phyloP scores from a whole-genome alignment of 2,888 invertebrate species.

The Lasioglossum vierecki region DNA sequence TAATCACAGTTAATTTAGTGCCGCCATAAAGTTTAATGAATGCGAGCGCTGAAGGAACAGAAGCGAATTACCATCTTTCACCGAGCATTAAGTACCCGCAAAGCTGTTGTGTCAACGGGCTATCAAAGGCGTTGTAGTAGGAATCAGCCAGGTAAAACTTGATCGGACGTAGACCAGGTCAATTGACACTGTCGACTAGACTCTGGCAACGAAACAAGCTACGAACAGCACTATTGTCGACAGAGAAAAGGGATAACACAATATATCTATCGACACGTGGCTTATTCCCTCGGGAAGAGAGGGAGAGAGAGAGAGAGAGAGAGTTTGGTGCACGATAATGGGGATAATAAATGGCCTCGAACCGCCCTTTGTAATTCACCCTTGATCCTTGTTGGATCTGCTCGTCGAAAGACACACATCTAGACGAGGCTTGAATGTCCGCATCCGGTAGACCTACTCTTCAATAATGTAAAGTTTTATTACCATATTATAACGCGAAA shows the following conservation, averaged over 20 bases:
- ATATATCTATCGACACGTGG: constrained; percentile 49
- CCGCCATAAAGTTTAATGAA: constrained; percentile 6
- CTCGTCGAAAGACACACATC: constrained; percentile 51
- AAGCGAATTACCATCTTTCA: constrained; percentile 39
- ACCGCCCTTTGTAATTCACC: constrained; percentile 69
- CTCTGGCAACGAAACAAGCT: constrained; percentile 58
- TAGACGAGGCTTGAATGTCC: constrained; percentile 53
- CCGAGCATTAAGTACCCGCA: constrained; percentile 26
- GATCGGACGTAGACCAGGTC: constrained; percentile 53
- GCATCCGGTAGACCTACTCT: constrained; percentile 31
- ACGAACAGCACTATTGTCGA: constrained; percentile 56
- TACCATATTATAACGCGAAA: not conserved
- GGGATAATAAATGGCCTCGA: constrained; percentile 75
- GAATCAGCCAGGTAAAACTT: constrained; percentile 58
- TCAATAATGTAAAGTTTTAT: constrained; percentile 47
- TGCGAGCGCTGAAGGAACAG: constrained; percentile 4
- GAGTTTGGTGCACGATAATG: constrained; percentile 74
- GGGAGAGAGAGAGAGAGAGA: constrained; percentile 36
- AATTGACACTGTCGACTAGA: constrained; percentile 63
- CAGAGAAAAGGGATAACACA: constrained; percentile 61
- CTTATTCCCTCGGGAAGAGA: constrained; percentile 61
- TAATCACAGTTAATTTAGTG: constrained; percentile 23
- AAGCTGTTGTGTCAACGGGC: constrained; percentile 40
- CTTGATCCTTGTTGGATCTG: constrained; percentile 47
- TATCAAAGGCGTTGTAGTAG: constrained; percentile 28